Percentiles rank a stretch among this genome's conserved stretches.
Evolutionary conservation across 2,888 invertebrate species (phyloP).

Genomic region (Drosophila longiperda): DNA sequence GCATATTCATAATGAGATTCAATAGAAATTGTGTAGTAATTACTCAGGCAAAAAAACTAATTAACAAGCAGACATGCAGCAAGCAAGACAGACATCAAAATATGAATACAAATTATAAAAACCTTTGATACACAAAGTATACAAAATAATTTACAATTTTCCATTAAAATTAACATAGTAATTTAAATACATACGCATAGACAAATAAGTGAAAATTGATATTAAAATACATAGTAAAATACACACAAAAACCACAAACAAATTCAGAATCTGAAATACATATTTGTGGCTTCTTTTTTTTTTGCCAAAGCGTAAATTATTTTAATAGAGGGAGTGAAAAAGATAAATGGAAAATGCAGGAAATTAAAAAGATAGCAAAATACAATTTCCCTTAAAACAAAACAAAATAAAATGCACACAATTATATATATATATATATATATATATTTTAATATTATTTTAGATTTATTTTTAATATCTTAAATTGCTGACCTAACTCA

Average conservation of each 20-base stretch:
- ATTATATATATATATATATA: neutral
- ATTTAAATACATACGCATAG: conserved; percentile 10
- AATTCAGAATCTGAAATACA: conserved; percentile 18
- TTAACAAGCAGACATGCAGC: conserved; percentile 8
- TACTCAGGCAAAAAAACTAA: conserved; percentile 8
- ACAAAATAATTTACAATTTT: conserved; percentile 21
- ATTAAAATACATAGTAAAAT: conserved; percentile 8
- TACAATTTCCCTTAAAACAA: neutral
- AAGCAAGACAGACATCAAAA: neutral
- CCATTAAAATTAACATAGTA: conserved; percentile 17
- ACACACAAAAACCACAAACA: neutral
- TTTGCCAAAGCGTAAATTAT: conserved; percentile 8
- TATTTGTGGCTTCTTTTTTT: conserved; percentile 31
- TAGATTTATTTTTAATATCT: neutral
- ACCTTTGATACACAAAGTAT: conserved; percentile 4
- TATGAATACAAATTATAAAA: neutral
- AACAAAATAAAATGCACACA: neutral
- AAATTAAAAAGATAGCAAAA: conserved; percentile 39
- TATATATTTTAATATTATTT: neutral
- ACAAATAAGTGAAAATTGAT: conserved; percentile 40
- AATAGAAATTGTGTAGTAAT: conserved; percentile 11
- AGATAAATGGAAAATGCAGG: conserved; percentile 30
- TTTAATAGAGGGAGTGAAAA: neutral
- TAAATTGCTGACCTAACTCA: neutral
- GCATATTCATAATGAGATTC: conserved; percentile 8